Percentiles rank a stretch among this genome's conserved stretches.
Conservation (phyloP, 1,140 invertebrate species). For the Papilio polytes region DNA sequence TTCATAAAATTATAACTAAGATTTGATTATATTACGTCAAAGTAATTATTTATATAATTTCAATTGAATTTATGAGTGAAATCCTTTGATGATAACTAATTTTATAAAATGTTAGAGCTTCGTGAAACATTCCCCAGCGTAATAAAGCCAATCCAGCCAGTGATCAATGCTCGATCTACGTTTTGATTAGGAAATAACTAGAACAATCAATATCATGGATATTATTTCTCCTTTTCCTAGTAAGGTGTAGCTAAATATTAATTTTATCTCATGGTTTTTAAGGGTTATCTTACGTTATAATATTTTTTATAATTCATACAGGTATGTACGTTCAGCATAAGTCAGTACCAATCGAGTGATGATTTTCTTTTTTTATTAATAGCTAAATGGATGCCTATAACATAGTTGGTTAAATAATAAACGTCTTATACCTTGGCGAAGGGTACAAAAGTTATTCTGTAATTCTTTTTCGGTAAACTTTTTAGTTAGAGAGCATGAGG, state of each 20-base stretch:
- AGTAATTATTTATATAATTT: not conserved
- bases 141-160: not conserved
- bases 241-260: too few species aligned
- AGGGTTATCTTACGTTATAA: too few species aligned
- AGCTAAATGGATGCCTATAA: not conserved
- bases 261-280: too few species aligned
- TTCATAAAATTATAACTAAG: not conserved
- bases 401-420: not conserved
- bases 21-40: not conserved
- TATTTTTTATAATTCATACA: too few species aligned
- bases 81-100: not conserved
- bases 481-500: not conserved
- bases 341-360: not conserved
- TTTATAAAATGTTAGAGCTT: constrained; percentile 1
- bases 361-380: not conserved
- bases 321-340: not conserved
- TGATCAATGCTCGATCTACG: not conserved
- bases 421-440: not conserved
- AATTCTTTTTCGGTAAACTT: constrained; percentile 4
- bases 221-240: too few species aligned
- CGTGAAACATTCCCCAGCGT: not conserved
- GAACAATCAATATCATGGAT: too few species aligned
- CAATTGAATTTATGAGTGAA: not conserved
- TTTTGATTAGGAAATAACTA: not conserved
- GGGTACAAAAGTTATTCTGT: not conserved